phyloP scores from a whole-genome alignment of 1,140 invertebrate genomes.

The Drosophila malerkotliana region DNA sequence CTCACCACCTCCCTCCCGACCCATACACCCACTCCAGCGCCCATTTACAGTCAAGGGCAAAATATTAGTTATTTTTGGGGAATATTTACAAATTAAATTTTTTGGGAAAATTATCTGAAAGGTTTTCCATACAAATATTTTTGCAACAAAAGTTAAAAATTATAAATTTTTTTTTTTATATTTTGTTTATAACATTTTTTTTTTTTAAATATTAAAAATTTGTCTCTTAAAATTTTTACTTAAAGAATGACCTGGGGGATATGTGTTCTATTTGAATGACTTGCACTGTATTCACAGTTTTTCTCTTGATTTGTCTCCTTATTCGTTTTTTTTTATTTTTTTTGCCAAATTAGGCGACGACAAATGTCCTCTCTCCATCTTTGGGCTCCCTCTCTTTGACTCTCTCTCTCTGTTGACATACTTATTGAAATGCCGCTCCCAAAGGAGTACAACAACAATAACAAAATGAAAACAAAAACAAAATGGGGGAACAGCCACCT shows the following conservation, averaged over 20 bases:
- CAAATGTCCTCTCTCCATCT: constrained; percentile 25
- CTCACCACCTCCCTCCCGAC: not conserved
- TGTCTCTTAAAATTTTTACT: no score
- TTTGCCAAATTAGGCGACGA: constrained; percentile 67
- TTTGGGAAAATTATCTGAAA: no score
- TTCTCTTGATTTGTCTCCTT: not conserved
- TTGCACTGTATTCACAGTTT: not conserved
- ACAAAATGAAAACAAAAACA: not conserved
- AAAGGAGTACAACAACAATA: not conserved
- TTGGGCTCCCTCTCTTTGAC: not conserved
- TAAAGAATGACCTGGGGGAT: no score
- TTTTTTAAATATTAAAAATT: no score
- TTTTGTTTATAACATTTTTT: no score
- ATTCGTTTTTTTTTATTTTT: constrained; percentile 24
- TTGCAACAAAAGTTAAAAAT: no score
- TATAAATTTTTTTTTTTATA: no score
- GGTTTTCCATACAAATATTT: no score
- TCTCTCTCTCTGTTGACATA: constrained; percentile 48
- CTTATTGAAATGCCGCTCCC: constrained; percentile 50
- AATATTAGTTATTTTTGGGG: no score
- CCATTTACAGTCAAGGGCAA: no score
- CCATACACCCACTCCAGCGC: not conserved
- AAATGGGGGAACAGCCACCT: not conserved
- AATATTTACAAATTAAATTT: no score
- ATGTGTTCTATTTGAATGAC: not conserved